Conservation (phyloP, 2,888 invertebrate genomes). For the Lycocerus yunnanus region DNA sequence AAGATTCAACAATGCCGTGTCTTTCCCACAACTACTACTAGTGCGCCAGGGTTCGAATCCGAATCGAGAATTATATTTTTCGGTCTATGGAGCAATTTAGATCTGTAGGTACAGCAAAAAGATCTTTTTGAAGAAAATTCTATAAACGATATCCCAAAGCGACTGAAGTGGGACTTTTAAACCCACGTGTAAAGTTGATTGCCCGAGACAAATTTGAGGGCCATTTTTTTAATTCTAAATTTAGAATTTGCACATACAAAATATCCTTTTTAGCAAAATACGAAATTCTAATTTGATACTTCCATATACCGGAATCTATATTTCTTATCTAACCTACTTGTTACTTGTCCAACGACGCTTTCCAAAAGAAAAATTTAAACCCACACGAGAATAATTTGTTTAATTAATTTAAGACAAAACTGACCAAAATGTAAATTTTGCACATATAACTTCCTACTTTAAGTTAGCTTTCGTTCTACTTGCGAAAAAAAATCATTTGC, state of each 20-base stretch:
- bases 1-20: too few species aligned
- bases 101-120: too few species aligned
- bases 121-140: too few species aligned
- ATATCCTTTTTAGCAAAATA: background rate
- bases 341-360: background rate
- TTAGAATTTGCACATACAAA: background rate
- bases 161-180: too few species aligned
- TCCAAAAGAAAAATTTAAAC: background rate
- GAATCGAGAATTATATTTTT: too few species aligned
- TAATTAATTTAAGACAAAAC: background rate
- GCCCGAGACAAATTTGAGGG: too few species aligned
- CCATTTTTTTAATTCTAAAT: too few species aligned
- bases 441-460: background rate
- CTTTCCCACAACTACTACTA: too few species aligned
- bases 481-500: background rate
- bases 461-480: background rate
- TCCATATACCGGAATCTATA: background rate
- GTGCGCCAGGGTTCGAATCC: too few species aligned
- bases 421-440: background rate
- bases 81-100: too few species aligned
- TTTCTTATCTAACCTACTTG: background rate
- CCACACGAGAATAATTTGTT: background rate
- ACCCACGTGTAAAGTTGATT: too few species aligned
- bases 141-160: too few species aligned
- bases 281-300: background rate